Evolutionary conservation across 2,888 invertebrate species (phyloP).

Genomic region (Tenthredo livida): DNA sequence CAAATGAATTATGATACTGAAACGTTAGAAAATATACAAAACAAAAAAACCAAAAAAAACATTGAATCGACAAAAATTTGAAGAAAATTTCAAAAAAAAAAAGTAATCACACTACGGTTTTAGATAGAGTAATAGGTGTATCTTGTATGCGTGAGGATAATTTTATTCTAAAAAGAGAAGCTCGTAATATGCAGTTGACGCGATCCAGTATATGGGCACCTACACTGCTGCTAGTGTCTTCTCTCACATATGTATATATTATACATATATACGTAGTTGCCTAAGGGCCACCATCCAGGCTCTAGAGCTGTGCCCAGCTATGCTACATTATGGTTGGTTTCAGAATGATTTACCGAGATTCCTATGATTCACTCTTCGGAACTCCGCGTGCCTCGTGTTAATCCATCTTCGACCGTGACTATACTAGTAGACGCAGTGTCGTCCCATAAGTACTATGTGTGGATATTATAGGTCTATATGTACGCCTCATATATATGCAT

Average conservation of each 20-base stretch:
- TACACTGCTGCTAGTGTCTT: neutral
- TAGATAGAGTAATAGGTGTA: neutral
- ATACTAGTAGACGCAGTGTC: neutral
- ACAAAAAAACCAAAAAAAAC: no score
- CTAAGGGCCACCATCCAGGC: slow-evolving; percentile 1
- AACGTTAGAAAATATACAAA: no score
- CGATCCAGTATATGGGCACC: neutral
- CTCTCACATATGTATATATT: neutral
- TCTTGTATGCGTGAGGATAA: neutral
- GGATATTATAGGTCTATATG: neutral
- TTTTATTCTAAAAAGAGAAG: neutral
- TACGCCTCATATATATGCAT: neutral
- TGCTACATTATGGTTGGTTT: slow-evolving; percentile 27
- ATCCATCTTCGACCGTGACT: slow-evolving; percentile 40
- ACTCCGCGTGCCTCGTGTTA: slow-evolving; percentile 22
- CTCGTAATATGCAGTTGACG: neutral
- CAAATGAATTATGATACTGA: no score
- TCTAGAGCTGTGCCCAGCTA: slow-evolving; percentile 20
- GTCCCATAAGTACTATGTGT: neutral
- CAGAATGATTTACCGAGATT: slow-evolving; percentile 46
- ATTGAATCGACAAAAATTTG: neutral
- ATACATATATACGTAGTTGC: neutral
- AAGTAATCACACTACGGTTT: neutral
- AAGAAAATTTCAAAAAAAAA: neutral
- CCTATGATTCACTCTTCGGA: slow-evolving; percentile 34